Evolutionary conservation across 2,113 vertebrate genomes (phyloP).

Genomic region (Sturnira hondurensis): DNA sequence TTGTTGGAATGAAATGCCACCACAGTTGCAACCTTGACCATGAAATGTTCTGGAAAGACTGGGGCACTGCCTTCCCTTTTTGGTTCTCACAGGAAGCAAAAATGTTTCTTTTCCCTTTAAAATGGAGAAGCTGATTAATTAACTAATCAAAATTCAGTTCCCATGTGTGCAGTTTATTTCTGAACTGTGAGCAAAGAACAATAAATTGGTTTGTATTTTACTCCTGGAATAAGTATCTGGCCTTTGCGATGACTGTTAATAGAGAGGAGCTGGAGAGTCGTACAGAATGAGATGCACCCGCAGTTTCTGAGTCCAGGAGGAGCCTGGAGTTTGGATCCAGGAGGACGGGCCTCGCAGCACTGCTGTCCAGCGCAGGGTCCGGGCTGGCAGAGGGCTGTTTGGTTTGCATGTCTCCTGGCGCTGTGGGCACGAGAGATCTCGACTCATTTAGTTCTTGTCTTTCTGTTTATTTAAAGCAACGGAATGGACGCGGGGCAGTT

Average conservation of each 20-base stretch:
- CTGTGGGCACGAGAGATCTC: background rate
- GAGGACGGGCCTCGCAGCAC: background rate
- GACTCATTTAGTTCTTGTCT: background rate
- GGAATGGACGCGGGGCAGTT: background rate
- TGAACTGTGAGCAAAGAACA: constrained; percentile 8
- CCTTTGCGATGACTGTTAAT: background rate
- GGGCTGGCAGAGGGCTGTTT: background rate
- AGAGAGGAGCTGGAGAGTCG: background rate
- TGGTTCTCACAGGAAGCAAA: background rate
- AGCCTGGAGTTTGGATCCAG: background rate
- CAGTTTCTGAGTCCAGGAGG: background rate
- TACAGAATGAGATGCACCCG: background rate
- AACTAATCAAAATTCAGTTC: background rate
- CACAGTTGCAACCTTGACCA: background rate
- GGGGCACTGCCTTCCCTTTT: background rate
- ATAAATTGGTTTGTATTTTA: background rate
- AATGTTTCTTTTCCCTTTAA: constrained; percentile 42
- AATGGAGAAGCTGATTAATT: constrained; percentile 1
- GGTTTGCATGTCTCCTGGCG: background rate
- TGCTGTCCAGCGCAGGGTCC: background rate
- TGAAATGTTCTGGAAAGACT: background rate
- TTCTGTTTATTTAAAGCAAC: background rate
- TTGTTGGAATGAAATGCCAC: background rate
- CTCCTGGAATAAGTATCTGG: background rate
- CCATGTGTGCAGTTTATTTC: background rate